These are phyloP conservation scores for Tragelaphus buxtoni DNA, from an alignment of 2,113 vertebrate species.

Conservation along the genomic window DNA sequence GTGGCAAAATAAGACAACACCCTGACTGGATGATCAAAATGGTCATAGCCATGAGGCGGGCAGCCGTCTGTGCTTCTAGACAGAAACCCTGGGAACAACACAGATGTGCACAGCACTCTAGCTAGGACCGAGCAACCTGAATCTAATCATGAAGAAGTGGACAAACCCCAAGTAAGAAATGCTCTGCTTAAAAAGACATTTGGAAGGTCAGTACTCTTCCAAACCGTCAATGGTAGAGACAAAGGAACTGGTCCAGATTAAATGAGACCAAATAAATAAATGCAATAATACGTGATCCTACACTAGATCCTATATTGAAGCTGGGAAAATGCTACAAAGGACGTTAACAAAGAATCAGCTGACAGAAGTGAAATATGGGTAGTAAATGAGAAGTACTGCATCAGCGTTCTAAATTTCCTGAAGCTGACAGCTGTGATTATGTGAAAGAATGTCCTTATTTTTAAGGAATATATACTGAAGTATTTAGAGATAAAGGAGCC, in stretches of 20 bases:
- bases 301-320: neutral
- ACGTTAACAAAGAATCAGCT: neutral
- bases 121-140: neutral
- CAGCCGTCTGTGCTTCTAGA: neutral
- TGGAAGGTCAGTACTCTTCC: neutral
- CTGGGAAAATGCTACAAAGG: neutral
- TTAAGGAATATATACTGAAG: neutral
- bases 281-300: neutral
- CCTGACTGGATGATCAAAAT: neutral
- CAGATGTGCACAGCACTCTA: fast-evolving
- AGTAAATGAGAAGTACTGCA: neutral
- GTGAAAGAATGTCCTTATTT: neutral
- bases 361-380: neutral
- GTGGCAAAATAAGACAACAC: neutral
- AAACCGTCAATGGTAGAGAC: neutral
- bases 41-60: neutral
- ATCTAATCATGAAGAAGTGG: neutral
- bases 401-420: neutral
- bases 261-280: neutral
- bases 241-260: neutral
- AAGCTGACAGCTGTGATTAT: neutral
- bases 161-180: neutral
- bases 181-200: neutral
- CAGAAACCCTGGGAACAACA: neutral
- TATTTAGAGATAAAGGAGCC: neutral